Base-by-base conservation (phyloP, 1,140 invertebrate genomes). In the Bradynema listronoti region DNA sequence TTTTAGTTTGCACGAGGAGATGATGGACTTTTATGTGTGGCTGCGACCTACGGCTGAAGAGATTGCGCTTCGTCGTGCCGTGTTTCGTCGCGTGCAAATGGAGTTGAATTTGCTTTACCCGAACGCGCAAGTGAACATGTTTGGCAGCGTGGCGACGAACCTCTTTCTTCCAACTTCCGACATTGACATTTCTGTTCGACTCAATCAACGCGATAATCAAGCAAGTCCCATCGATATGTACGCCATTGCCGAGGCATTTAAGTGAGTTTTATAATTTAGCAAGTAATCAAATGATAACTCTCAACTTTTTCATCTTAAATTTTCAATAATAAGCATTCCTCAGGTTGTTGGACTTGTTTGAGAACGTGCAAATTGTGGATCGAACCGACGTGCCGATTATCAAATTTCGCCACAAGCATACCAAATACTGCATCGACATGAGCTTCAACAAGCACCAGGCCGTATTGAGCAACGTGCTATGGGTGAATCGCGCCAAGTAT, bases 11-110 rank as follows among this genome's bases (percentile, higher is more conserved):
- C n/a, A n/a, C n/a, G n/a, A n/a, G n/a, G n/a, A n/a, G n/a, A n/a
- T n/a, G n/a, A 41, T 71, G n/a, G 70, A 72, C 36, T 27, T 71
- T 14, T 71, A 61, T 47, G 54, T 58, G 16, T 72, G 68, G 67
- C 24, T 72, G 39, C 61, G 62, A 41, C 70, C 70, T 1, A 63
- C 62, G 11, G 47, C 53, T 41, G 53, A 68, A n/a, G 70, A 55
- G 52, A 14, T 55, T 56, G n/a, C 32, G 3, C 16, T 50, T 50
- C 16, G 47, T 3, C 47, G 52, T n/a, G n/a, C n/a, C n/a, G 33
- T 55, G 4, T 55, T 50, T 25, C 25, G 52, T n/a, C 33, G 19
- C 4, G 33, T 55, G 5, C n/a, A n/a, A 43, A n/a, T 47, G 16
- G 19, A 16, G 4, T 54, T 55, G 33, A 53, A 36, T 5, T 32